Percentiles rank a stretch among this genome's conserved stretches.
Conservation (phyloP, 1,140 invertebrate species). For the Elysia chlorotica region DNA sequence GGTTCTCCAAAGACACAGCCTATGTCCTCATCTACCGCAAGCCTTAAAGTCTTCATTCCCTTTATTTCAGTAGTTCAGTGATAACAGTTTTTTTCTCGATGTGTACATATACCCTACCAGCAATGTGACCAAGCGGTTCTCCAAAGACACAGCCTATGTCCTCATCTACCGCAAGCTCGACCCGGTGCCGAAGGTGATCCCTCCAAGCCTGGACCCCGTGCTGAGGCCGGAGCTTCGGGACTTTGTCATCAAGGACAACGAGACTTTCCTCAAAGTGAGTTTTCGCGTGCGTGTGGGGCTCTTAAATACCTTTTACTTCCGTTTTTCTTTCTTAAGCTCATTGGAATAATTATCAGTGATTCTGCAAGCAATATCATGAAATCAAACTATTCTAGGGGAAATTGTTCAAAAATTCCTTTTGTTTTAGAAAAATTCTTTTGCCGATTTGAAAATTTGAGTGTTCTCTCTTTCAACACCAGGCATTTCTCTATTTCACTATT, state of each 20-base stretch:
- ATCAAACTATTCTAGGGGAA: no score
- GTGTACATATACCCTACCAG: conserved; percentile 44
- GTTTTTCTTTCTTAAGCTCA: not conserved
- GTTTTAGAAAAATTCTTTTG: not conserved
- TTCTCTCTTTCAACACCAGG: not conserved
- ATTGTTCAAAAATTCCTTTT: not conserved
- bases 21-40: not conserved
- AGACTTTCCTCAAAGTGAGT: conserved; percentile 55
- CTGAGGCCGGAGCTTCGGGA: conserved; percentile 63
- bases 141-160: conserved; percentile 81
- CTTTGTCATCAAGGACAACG: conserved; percentile 64
- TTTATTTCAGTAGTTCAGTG: not conserved
- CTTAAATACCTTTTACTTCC: not conserved
- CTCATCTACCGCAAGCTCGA: conserved; percentile 72
- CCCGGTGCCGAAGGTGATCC: conserved; percentile 16
- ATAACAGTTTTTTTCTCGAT: no score
- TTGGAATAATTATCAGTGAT: not conserved
- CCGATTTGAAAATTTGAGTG: not conserved
- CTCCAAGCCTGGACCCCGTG: conserved; percentile 34
- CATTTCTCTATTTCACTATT: no score
- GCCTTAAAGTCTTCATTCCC: not conserved
- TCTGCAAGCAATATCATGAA: not conserved
- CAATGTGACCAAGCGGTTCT: conserved; percentile 65
- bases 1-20: not conserved
- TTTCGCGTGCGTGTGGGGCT: not conserved